These are phyloP conservation scores for Halictus quadricinctus DNA, from an alignment of 2,888 invertebrate genomes.

Conservation along the genomic window DNA sequence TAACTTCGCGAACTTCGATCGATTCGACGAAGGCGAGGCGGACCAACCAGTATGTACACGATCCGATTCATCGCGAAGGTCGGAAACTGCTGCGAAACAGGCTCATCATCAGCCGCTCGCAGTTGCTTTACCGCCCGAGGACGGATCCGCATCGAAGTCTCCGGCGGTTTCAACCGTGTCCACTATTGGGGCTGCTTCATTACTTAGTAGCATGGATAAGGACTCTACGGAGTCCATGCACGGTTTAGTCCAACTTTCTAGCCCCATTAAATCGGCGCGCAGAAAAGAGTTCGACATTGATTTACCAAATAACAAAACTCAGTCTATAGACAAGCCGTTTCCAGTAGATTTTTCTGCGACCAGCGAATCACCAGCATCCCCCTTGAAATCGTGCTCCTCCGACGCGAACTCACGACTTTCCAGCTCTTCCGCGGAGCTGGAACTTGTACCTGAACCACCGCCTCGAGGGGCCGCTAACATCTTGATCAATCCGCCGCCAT, in stretches of 20 bases:
- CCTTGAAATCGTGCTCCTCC: constrained; percentile 76
- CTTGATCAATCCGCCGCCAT: constrained; percentile 88
- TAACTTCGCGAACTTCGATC: constrained; percentile 80
- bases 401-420: constrained; percentile 78
- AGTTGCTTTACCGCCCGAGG: constrained; percentile 88
- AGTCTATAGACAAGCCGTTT: constrained; percentile 76
- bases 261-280: constrained; percentile 78
- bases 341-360: constrained; percentile 77
- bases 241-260: constrained; percentile 79
- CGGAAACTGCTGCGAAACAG: constrained; percentile 72
- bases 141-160: constrained; percentile 80
- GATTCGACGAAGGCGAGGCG: constrained; percentile 74
- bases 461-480: constrained; percentile 87
- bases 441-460: constrained; percentile 86
- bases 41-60: constrained; percentile 83
- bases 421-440: constrained; percentile 80
- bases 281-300: constrained; percentile 76
- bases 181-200: constrained; percentile 13
- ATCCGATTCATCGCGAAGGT: constrained; percentile 79
- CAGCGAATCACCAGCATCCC: constrained; percentile 76
- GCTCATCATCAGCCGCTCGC: constrained; percentile 85
- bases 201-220: constrained; percentile 50
- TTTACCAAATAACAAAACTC: constrained; percentile 63
- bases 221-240: constrained; percentile 72
- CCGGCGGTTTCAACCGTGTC: constrained; percentile 44